A percentile compares a stretch with the other conserved stretches of the same genome.
phyloP scores from a whole-genome alignment of 2,113 vertebrate genomes.

The Corapipo altera region DNA sequence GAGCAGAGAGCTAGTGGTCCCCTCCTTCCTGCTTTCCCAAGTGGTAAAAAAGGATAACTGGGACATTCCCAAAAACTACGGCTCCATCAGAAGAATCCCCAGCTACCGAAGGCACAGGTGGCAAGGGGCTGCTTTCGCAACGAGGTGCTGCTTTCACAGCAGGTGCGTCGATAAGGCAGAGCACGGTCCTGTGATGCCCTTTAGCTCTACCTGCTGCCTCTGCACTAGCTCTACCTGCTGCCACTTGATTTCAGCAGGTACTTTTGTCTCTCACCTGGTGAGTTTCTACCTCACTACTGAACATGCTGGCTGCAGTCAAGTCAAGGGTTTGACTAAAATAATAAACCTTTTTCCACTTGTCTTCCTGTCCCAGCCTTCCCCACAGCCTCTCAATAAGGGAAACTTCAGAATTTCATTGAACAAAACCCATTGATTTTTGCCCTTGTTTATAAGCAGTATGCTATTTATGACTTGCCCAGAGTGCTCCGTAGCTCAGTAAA shows the following conservation, averaged over 20 bases:
- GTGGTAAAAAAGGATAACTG: background rate
- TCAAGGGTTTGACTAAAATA: background rate
- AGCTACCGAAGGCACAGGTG: background rate
- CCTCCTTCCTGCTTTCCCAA: background rate
- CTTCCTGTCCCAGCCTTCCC: background rate
- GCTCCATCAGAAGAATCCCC: background rate
- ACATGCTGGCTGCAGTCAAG: background rate
- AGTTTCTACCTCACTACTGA: background rate
- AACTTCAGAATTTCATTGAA: background rate
- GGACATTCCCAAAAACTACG: background rate
- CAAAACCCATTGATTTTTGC: background rate
- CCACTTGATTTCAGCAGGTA: background rate
- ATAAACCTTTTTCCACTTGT: background rate
- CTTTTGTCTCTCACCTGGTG: background rate
- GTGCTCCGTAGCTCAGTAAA: background rate
- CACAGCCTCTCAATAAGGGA: background rate
- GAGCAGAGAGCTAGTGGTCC: background rate
- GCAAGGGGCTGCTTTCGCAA: background rate
- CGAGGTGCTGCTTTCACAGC: background rate
- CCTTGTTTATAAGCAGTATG: background rate
- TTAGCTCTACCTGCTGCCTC: background rate
- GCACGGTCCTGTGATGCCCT: background rate
- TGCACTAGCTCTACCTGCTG: background rate
- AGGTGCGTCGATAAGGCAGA: background rate
- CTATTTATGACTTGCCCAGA: background rate